Evolutionary conservation across 2,797 vertebrate genomes (phyloP).

Genomic region (Acipenser transmontanus): DNA sequence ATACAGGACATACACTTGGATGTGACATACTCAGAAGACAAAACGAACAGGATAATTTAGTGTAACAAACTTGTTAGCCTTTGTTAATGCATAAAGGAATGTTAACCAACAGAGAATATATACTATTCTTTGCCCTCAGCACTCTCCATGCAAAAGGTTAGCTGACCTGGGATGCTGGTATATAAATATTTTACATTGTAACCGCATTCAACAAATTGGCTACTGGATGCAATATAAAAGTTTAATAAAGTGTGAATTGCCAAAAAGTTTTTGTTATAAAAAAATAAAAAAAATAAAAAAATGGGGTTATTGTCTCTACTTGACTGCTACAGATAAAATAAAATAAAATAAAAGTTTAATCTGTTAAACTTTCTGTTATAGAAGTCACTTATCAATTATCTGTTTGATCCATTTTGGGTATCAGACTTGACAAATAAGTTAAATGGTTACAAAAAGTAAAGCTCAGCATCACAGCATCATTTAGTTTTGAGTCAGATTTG

Average conservation of each 20-base stretch:
- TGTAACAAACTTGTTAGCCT: conserved; percentile 87
- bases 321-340: too few species aligned
- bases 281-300: too few species aligned
- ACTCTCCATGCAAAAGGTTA: conserved; percentile 68
- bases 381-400: too few species aligned
- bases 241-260: conserved; percentile 30
- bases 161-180: conserved; percentile 63
- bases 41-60: conserved; percentile 90
- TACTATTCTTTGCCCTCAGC: conserved; percentile 51
- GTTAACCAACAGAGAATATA: conserved; percentile 58
- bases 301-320: too few species aligned
- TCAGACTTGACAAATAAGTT: too few species aligned
- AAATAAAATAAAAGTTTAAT: too few species aligned
- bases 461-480: too few species aligned
- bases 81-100: conserved; percentile 71
- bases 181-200: conserved; percentile 52
- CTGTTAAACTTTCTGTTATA: too few species aligned
- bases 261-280: conserved; percentile 14
- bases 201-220: conserved; percentile 47
- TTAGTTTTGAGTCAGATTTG: too few species aligned
- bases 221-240: conserved; percentile 36
- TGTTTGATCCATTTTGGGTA: too few species aligned
- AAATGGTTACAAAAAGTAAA: too few species aligned
- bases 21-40: conserved; percentile 85
- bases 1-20: conserved; percentile 76